Evolutionary conservation across 2,888 invertebrate genomes (phyloP), one percentile per base, ranked within the genome.

Genomic region (Tiliacea citrago): DNA sequence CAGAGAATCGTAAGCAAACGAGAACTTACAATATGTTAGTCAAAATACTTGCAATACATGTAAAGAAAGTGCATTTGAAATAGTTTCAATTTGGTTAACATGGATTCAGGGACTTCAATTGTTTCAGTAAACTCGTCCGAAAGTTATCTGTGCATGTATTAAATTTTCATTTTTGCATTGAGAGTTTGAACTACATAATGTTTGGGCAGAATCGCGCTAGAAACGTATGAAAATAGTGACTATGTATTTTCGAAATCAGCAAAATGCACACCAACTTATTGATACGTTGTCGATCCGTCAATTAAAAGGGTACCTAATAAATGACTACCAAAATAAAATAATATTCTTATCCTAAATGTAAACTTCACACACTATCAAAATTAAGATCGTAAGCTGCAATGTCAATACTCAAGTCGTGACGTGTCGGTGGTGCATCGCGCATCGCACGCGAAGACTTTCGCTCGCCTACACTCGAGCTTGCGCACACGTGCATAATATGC

Each of bases 401-500:
- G 75, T 82, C 69, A 79, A 79, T 57, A 78, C 24, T 73, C 18
- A 66, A 70, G 74, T 76, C 79, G 69, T 81, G 81, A 82, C 73
- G 83, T 72, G 68, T 65, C 75, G 74, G 79, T 74, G 81, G 73
- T 74, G 84, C 80, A 86, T 85, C 89, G 90, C 90, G 55, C 63
- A 61, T 73, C 77, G 77, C 77, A 90, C 92, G 93, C 92, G 92
- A 92, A 92, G 88, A 89, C 91, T 94, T 91, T 93, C 91, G 92
- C 93, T 91, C 87, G 92, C 86, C 83, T 88, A 90, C 90, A 90
- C 93, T 93, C 88, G 89, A 93, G 91, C 91, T 90, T 87, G 85
- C 83, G 91, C 94, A 96, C 96, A 96, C 96, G 96, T 96, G 96
- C 95, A 96, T 94, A 93, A 93, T 94, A 91, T 84, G 90, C 88